Base-by-base conservation (phyloP, 2,797 vertebrate species). In the Molossus alvarezi region DNA sequence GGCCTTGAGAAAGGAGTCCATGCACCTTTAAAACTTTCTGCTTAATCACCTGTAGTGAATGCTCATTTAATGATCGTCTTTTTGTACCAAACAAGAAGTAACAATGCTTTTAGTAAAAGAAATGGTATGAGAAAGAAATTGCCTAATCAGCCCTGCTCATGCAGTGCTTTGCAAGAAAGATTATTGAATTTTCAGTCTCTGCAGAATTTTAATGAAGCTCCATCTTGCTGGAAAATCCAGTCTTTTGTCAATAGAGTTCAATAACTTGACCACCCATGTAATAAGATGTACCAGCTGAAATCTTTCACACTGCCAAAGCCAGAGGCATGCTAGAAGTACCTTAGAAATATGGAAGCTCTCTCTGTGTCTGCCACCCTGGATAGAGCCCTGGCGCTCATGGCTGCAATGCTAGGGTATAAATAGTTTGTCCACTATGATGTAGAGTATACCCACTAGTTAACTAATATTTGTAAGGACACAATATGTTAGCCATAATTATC, bases 161-260 rank as follows among this genome's bases (percentile, higher is more conserved):
- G 98, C 98, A 98, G 98, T 98, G 98, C 98, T 99, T 98, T 98
- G 98, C 98, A 98, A 98, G 98, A 98, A 98, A 98, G 98, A 99
- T 99, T 99, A 99, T 99, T 99, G 99, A 99, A 99, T 99, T 99
- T 99, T 98, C 98, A 98, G 98, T 98, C 98, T 98, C 98, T 98
- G 98, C 98, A 98, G 99, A 99, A 99, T 99, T 98, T 99, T 99
- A 99, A 99, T 99, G 99, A 99, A 99, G 98, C 98, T 98, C 98
- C 11, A 84, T 98, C 98, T 98, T 98, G 98, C 98, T 98, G 98
- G 98, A 98, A 99, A 99, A 99, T 98, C 97, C 97, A 98, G 94
- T 96, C 97, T 96, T 99, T 98, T 98, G 98, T 99, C 99, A 99
- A 99, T 98, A 98, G 96, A 97, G 98, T 98, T 99, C 99, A 99